These are phyloP conservation scores for Leucophenga maculata DNA, from an alignment of 2,888 invertebrate species.

Conservation along the genomic window DNA sequence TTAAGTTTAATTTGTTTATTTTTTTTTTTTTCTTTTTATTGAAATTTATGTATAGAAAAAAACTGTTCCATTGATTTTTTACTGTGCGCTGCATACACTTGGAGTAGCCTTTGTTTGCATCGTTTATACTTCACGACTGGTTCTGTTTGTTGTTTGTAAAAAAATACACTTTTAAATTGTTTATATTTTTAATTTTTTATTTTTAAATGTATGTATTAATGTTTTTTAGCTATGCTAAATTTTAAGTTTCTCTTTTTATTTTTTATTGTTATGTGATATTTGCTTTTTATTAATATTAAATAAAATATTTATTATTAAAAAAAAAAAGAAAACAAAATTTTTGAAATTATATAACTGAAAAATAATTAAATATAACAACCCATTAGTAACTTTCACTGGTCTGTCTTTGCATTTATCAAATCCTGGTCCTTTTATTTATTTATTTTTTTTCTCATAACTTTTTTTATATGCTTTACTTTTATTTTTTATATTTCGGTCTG, in stretches of 20 bases:
- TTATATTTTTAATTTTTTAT: conserved; percentile 1
- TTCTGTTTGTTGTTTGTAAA: conserved; percentile 32
- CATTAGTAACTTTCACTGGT: conserved; percentile 54
- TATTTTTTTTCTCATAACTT: conserved; percentile 22
- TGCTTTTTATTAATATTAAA: background rate
- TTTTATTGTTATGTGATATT: background rate
- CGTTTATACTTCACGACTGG: conserved; percentile 34
- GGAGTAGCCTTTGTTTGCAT: conserved; percentile 5
- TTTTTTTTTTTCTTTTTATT: conserved; percentile 14
- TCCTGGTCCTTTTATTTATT: conserved; percentile 53
- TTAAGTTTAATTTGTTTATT: conserved; percentile 17
- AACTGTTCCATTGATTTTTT: conserved; percentile 41
- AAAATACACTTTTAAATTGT: conserved; percentile 3
- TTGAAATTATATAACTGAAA: conserved; percentile 1
- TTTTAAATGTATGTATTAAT: background rate
- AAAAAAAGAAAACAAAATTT: background rate
- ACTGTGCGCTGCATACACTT: conserved; percentile 44
- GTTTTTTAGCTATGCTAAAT: conserved; percentile 10
- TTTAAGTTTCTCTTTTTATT: conserved; percentile 1
- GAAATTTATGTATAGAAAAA: conserved; percentile 47
- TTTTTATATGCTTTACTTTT: conserved; percentile 2
- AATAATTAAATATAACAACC: conserved; percentile 48
- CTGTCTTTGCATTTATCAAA: conserved; percentile 50
- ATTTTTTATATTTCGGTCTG: background rate
- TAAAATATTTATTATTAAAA: background rate